Conservation (phyloP, 1,140 invertebrate genomes). For the Lordiphosa collinella region DNA sequence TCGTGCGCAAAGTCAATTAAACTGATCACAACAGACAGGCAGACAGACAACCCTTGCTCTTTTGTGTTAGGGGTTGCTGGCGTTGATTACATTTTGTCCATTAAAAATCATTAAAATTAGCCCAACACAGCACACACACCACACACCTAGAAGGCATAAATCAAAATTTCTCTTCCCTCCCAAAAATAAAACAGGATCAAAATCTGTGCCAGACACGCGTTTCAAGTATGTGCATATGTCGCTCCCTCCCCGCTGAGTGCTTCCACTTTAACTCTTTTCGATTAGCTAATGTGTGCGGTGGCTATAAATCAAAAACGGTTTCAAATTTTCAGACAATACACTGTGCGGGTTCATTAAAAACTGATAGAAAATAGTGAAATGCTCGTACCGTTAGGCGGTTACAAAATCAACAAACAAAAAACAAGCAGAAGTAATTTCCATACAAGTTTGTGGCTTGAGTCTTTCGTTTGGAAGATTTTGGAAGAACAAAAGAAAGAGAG, state of each 20-base stretch:
- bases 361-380: constrained; percentile 41
- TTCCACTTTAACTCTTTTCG: constrained; percentile 43
- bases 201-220: constrained; percentile 33
- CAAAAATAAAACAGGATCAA: constrained; percentile 23
- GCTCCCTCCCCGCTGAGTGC: constrained; percentile 19
- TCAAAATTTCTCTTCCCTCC: constrained; percentile 35
- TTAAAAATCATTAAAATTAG: constrained; percentile 65
- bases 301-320: constrained; percentile 47
- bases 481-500: constrained; percentile 14
- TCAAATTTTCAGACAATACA: constrained; percentile 19
- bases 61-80: constrained; percentile 43
- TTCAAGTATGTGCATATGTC: constrained; percentile 32
- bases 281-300: constrained; percentile 59
- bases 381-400: constrained; percentile 49
- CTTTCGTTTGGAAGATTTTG: constrained; percentile 44
- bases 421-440: constrained; percentile 37
- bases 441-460: constrained; percentile 53
- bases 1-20: constrained; percentile 78
- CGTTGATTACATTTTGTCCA: constrained; percentile 72
- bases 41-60: constrained; percentile 36
- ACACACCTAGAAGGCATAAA: no score
- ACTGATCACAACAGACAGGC: constrained; percentile 69
- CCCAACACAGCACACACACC: constrained; percentile 49
- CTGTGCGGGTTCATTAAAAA: constrained; percentile 40
- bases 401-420: constrained; percentile 43